These are phyloP conservation scores for Eulemur coronatus DNA, from an alignment of 2,797 vertebrate species.

Conservation along the genomic window DNA sequence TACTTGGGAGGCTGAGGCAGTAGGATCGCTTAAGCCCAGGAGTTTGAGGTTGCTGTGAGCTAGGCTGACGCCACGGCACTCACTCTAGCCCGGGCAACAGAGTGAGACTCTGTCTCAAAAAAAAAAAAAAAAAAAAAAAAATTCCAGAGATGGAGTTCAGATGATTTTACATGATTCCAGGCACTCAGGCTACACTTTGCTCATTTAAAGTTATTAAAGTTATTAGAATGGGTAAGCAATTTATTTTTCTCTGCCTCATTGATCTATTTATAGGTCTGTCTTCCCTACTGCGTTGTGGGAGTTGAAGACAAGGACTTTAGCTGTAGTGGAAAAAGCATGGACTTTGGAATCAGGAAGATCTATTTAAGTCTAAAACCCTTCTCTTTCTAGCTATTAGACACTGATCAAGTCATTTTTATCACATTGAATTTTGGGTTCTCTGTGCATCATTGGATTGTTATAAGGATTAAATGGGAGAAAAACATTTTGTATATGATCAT, in stretches of 20 bases:
- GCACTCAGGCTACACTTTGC: neutral
- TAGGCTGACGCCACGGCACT: too few relatives aligned
- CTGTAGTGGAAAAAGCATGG: neutral
- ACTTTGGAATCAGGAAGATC: neutral
- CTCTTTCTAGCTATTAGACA: neutral
- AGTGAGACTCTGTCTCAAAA: too few relatives aligned
- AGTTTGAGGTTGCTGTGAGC: too few relatives aligned
- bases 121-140: too few relatives aligned
- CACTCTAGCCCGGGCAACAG: too few relatives aligned
- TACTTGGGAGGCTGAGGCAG: too few relatives aligned
- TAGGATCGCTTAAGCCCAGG: too few relatives aligned
- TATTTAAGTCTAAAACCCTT: neutral
- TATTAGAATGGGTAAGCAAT: neutral
- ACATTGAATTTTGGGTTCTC: neutral
- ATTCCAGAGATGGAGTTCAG: neutral
- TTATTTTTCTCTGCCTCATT: neutral
- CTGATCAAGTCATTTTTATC: slow-evolving; percentile 14
- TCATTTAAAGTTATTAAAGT: neutral
- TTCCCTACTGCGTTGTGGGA: neutral
- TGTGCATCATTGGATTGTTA: neutral
- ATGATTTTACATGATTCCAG: neutral
- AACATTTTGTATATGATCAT: neutral
- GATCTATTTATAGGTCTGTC: neutral
- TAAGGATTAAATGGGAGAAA: slow-evolving; percentile 17
- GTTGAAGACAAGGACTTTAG: neutral